Evolutionary conservation across 2,113 vertebrate species (phyloP), one percentile per base, ranked within the genome.

Genomic region (Falcunculus frontatus): DNA sequence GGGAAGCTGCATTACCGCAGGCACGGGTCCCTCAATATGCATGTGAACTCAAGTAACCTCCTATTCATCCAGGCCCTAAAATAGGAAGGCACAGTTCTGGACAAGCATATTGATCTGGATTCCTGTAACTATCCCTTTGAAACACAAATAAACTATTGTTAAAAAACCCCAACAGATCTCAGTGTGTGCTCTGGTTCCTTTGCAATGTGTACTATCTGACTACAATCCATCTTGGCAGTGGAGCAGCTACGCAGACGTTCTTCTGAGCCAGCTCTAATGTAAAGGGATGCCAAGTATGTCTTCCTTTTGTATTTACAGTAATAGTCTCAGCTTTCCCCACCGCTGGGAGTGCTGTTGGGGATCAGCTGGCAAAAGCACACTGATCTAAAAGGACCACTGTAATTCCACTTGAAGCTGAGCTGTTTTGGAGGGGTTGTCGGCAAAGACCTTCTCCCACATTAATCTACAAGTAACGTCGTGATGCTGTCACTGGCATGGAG

Each of bases 51-150:
- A 84, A 95, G 96, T 96, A 96, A 97, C 96, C 96, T 82, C 76
- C 89, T 96, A 94, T 96, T 97, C 96, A 97, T 90, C 92, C 93
- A 94, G 69, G 76, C 60, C 89, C 80, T 93, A 95, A 95, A 97
- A 96, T 95, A 97, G 93, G 92, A 95, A 96, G 88, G 92, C 92
- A 92, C 75, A 95, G 92, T 90, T 93, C 95, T 97, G 95, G 94
- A 96, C 90, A 94, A 93, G 96, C 78, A 94, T 97, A 97, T 96
- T 95, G 97, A 97, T 97, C 96, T 96, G 92, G 92, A 94, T 97
- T 97, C 97, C 96, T 97, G 96, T 95, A 97, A 96, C 88, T 95
- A 93, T 95, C 90, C 93, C 95, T 97, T 96, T 96, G 96, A 97
- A 96, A 97, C 95, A 96, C 95, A 97, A 97, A 97, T 97, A 96